Evolutionary conservation across 2,888 invertebrate species (phyloP).

Genomic region (Dryococelus australis): DNA sequence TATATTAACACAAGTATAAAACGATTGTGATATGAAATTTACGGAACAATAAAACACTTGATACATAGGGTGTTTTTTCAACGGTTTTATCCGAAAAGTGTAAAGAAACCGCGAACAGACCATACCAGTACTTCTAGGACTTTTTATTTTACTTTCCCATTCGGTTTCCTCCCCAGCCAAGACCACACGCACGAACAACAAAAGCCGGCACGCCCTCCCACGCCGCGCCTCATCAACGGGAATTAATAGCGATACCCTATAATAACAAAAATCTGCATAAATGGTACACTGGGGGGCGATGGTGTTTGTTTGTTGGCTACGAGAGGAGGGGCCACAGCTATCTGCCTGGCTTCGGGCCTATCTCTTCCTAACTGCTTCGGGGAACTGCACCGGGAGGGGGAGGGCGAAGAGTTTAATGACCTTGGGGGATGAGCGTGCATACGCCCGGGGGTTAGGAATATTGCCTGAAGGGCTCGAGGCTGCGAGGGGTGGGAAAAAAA

Average conservation of each 20-base stretch:
- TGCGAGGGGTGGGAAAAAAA: neutral
- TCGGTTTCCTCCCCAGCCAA: neutral
- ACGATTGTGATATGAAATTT: no score
- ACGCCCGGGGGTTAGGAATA: neutral
- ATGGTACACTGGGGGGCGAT: conserved; percentile 35
- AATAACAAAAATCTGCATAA: conserved; percentile 44
- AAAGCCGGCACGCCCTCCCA: neutral
- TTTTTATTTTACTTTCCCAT: neutral
- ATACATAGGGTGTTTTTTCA: no score
- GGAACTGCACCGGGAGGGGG: neutral
- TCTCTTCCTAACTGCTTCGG: neutral
- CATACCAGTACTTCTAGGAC: neutral
- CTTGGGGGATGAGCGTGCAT: neutral
- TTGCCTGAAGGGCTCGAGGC: no score
- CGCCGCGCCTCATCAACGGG: conserved; percentile 31
- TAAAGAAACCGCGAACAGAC: no score
- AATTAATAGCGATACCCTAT: conserved; percentile 40
- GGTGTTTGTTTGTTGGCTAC: neutral
- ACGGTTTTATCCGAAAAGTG: no score
- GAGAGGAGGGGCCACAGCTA: neutral
- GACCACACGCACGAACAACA: conserved; percentile 17
- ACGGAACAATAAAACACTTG: no score
- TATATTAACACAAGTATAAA: no score
- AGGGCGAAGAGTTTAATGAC: neutral
- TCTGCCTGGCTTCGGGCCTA: neutral